These are phyloP conservation scores for Eupithecia pulchellata DNA, from an alignment of 2,888 invertebrate genomes.

Conservation along the genomic window DNA sequence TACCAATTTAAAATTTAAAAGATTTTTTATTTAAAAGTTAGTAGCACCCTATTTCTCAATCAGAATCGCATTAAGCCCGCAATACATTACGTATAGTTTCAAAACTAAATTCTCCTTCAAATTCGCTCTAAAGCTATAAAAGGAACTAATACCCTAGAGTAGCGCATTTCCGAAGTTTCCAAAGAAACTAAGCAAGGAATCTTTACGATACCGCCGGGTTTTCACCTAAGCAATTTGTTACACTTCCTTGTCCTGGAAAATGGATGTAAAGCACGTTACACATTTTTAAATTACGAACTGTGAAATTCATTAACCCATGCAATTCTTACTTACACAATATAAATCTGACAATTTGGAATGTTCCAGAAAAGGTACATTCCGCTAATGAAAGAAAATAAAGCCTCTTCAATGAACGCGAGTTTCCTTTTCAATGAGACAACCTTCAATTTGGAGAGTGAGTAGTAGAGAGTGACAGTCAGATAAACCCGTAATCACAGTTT, in stretches of 20 bases:
- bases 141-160: constrained; percentile 48
- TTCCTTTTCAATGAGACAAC: too few species aligned
- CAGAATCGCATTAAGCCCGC: constrained; percentile 20
- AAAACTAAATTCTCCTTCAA: constrained; percentile 40
- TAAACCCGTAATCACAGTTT: too few species aligned
- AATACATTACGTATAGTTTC: constrained; percentile 32
- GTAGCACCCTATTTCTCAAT: constrained; percentile 16
- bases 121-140: constrained; percentile 39
- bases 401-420: not conserved
- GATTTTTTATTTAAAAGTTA: too few species aligned
- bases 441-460: too few species aligned
- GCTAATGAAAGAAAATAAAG: not conserved
- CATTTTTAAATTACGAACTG: constrained; percentile 3
- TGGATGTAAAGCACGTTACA: constrained; percentile 43
- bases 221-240: constrained; percentile 62
- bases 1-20: too few species aligned
- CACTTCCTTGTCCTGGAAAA: constrained; percentile 52
- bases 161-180: constrained; percentile 62
- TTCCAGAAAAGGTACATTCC: not conserved
- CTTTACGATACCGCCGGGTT: constrained; percentile 70
- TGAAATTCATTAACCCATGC: not conserved
- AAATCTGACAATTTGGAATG: not conserved
- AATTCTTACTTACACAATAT: not conserved
- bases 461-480: too few species aligned
- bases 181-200: constrained; percentile 62